These are phyloP conservation scores for Drosophila eugracilis DNA, from an alignment of 1,140 invertebrate genomes.

Conservation along the genomic window DNA sequence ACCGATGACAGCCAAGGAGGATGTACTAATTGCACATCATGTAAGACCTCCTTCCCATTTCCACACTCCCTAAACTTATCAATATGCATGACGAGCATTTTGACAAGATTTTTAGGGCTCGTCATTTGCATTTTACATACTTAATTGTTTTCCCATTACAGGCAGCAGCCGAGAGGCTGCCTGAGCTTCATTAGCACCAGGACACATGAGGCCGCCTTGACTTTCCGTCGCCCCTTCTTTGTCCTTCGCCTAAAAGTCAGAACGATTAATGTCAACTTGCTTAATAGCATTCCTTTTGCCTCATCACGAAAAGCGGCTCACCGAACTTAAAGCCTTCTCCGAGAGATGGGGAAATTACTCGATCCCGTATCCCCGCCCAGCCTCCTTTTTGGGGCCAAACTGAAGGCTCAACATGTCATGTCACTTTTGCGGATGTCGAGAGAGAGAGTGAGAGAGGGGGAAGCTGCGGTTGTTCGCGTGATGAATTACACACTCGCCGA, in stretches of 20 bases:
- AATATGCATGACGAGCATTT: conserved; percentile 57
- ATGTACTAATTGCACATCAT: conserved; percentile 27
- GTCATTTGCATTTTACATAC: conserved; percentile 77
- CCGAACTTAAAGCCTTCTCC: conserved; percentile 64
- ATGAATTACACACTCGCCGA: conserved; percentile 83
- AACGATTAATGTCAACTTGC: conserved; percentile 82
- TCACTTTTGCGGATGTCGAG: conserved; percentile 31
- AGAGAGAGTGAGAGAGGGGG: conserved; percentile 12
- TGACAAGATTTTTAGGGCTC: conserved; percentile 55
- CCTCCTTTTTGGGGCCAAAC: conserved; percentile 23
- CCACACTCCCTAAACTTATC: conserved; percentile 39
- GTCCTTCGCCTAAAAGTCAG: conserved; percentile 51
- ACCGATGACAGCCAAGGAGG: conserved; percentile 13
- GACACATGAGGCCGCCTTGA: conserved; percentile 15
- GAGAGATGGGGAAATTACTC: not conserved
- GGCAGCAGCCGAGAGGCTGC: conserved; percentile 35
- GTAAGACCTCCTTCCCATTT: not conserved
- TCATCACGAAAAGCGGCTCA: conserved; percentile 46
- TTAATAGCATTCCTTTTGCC: conserved; percentile 79
- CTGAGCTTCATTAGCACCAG: conserved; percentile 52
- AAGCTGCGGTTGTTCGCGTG: conserved; percentile 79
- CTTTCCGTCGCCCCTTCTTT: not conserved
- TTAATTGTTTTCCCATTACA: conserved; percentile 79
- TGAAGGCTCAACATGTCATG: conserved; percentile 81
- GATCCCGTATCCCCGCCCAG: not conserved